phyloP scores from a whole-genome alignment of 2,888 invertebrate genomes.

The Allacma fusca region DNA sequence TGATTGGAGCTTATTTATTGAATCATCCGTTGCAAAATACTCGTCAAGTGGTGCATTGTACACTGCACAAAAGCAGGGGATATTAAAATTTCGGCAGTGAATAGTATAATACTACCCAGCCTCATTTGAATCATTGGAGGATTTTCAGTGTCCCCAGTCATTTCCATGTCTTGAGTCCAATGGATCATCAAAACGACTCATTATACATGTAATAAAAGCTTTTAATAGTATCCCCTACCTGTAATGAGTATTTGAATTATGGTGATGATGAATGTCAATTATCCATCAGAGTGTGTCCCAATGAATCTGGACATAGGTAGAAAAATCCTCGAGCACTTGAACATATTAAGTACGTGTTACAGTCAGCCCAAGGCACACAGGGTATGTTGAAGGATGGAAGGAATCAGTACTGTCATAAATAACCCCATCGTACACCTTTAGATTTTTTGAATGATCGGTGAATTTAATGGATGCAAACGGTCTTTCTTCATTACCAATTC shows the following conservation, averaged over 20 bases:
- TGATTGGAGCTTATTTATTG: constrained; percentile 12
- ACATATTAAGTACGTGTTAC: no score
- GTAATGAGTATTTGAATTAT: constrained; percentile 4
- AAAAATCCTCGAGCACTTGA: neutral
- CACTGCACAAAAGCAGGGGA: neutral
- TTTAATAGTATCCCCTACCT: neutral
- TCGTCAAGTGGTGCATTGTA: neutral
- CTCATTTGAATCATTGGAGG: neutral
- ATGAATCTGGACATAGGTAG: neutral
- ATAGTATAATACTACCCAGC: neutral
- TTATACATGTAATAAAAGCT: neutral
- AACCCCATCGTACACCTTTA: neutral
- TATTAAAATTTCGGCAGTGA: neutral
- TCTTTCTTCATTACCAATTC: neutral
- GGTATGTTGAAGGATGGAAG: neutral
- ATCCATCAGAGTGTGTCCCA: neutral
- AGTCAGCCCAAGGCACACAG: neutral
- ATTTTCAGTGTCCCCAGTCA: neutral
- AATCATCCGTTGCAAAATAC: neutral
- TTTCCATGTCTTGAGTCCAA: no score
- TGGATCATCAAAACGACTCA: neutral
- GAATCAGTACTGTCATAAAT: neutral
- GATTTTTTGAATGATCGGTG: neutral
- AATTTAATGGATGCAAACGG: neutral
- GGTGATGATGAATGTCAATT: constrained; percentile 8